Conservation (phyloP, 2,113 vertebrate species). For the Phylloscopus whistleri region DNA sequence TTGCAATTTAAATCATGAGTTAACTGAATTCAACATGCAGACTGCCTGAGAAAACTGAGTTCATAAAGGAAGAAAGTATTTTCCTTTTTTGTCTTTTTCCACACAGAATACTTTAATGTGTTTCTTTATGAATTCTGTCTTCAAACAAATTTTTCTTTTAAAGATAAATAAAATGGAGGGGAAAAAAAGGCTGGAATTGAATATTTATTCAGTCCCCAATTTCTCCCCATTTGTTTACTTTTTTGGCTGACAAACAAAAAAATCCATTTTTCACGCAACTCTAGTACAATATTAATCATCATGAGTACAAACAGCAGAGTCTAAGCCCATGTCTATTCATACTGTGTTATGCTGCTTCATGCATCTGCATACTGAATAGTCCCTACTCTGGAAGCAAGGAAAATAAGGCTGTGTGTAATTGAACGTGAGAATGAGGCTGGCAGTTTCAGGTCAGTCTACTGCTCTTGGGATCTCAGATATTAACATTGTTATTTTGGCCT, state of each 20-base stretch:
- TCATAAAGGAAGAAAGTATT: background rate
- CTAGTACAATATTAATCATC: constrained; percentile 58
- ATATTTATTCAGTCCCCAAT: constrained; percentile 32
- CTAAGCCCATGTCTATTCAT: constrained; percentile 41
- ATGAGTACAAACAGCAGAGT: constrained; percentile 27
- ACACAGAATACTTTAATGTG: background rate
- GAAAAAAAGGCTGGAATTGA: background rate
- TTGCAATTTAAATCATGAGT: background rate
- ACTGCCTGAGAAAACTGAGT: background rate
- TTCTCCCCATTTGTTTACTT: constrained; percentile 47
- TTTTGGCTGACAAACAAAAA: constrained; percentile 54
- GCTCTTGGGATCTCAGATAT: constrained; percentile 2
- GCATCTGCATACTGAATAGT: constrained; percentile 46
- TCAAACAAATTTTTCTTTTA: constrained; percentile 10
- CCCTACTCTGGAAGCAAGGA: constrained; percentile 22
- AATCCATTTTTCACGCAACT: constrained; percentile 54
- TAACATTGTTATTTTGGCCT: constrained; percentile 40
- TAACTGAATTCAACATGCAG: background rate
- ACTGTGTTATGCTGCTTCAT: constrained; percentile 10
- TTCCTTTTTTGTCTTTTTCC: background rate
- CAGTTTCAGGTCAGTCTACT: constrained; percentile 31
- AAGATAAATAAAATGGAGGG: background rate
- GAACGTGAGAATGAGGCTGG: background rate
- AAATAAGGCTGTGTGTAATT: constrained; percentile 11
- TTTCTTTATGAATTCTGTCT: background rate